Evolutionary conservation across 1,140 invertebrate species (phyloP), one percentile per base, ranked within the genome.

Genomic region (Drosophila baimaii): DNA sequence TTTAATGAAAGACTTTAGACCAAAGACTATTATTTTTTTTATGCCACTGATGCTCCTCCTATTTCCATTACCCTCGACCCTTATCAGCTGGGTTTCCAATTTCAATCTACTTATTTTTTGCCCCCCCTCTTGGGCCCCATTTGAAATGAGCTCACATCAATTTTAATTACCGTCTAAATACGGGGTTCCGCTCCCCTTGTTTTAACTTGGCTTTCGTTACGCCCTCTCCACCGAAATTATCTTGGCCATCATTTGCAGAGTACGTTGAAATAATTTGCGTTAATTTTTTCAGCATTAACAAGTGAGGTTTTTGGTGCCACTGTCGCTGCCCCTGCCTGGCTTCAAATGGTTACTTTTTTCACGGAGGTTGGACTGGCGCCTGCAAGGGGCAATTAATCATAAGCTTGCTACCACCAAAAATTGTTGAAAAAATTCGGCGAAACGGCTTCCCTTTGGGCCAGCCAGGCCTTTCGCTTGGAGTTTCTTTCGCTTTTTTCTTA

Each of bases 361-460:
- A 15, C 37, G 27, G 56, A 75, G 55, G 66, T 77, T 55, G 73
- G 19, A 54, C 55, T 64, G 73, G 81, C 83, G 83, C 75, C 83
- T 82, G 79, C 58, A 65, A 88, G 80, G 56, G 71, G 79, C 79
- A 72, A 88, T 88, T 88, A 88, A 88, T 88, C 83, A 88, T 89
- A 83, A 86, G 78, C 72, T 88, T 47, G 68, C 79, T 77, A 61
- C 58, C 75, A 73, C 5, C 21, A 47, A 25, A 21, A 19, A 44
- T 17, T 21, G 49, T 13, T 10, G 49, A 15, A 35, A 62, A 35
- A 25, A 39, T n/a, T 21, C 21, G 17, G 6, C 23, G 27, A 29
- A 65, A 65, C 63, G 41, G 41, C 66, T 71, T 55, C 77, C 77
- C 65, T 79, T 41, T 63, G 46, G 44, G 57, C n/a, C n/a, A n/a